These are phyloP conservation scores for Merops nubicus DNA, from an alignment of 2,113 vertebrate species.

Conservation along the genomic window DNA sequence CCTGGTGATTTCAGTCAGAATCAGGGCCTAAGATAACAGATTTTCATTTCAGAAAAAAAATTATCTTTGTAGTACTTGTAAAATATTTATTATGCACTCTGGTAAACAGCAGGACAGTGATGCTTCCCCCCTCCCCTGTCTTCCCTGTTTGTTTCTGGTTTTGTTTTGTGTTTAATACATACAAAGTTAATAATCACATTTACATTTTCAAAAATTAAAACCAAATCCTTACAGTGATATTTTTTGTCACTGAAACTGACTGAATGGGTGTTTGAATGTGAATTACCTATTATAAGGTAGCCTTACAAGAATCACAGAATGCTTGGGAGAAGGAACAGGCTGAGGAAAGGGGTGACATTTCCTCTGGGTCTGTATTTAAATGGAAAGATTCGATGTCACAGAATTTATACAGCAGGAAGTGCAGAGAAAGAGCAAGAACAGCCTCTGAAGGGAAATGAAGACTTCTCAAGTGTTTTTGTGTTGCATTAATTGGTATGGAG, in stretches of 20 bases:
- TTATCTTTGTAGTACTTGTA: not conserved
- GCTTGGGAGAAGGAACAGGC: not conserved
- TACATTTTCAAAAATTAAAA: conserved; percentile 52
- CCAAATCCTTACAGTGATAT: not conserved
- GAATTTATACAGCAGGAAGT: not conserved
- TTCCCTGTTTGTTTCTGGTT: not conserved
- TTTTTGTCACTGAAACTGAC: not conserved
- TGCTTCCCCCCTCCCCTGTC: not conserved
- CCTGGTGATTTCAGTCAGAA: not conserved
- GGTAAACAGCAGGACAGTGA: conserved; percentile 39
- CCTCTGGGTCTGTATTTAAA: not conserved
- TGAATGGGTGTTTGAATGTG: not conserved
- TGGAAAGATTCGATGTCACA: not conserved
- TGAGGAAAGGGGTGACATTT: not conserved
- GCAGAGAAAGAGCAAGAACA: not conserved
- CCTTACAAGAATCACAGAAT: not conserved
- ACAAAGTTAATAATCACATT: conserved; percentile 45
- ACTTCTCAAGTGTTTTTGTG: not conserved
- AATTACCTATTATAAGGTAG: not conserved
- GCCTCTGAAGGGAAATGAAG: not conserved
- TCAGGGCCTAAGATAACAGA: not conserved
- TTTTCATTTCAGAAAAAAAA: not conserved
- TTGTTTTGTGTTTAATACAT: too few species aligned
- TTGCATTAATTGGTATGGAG: not conserved
- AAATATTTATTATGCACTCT: conserved; percentile 6